Percentiles rank a stretch among this genome's conserved stretches.
Evolutionary conservation across 1,140 invertebrate species (phyloP).

Genomic region (Potamilus streckersoni): DNA sequence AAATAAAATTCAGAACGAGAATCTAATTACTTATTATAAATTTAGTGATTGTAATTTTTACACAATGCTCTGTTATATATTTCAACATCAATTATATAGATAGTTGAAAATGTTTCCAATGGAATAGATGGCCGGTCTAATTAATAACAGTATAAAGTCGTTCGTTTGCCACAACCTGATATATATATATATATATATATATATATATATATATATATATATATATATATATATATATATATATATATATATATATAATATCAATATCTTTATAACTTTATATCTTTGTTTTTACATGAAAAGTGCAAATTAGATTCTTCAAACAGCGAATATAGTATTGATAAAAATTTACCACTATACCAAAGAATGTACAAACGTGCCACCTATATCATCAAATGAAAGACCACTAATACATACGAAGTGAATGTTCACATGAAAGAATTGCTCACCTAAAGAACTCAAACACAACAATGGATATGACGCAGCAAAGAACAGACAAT

Average conservation of each 20-base stretch:
- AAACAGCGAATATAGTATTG: not conserved
- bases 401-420: not conserved
- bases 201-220: no score
- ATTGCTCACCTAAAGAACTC: slow-evolving; percentile 52
- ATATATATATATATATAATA: not conserved
- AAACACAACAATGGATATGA: slow-evolving; percentile 52
- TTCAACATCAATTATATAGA: no score
- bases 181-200: no score
- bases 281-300: not conserved
- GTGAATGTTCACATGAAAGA: not conserved
- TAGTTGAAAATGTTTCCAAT: no score
- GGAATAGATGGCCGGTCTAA: no score
- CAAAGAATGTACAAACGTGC: not conserved
- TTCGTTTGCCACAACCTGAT: no score
- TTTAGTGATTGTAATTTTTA: no score
- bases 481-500: slow-evolving; percentile 53
- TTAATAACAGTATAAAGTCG: no score
- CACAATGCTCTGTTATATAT: no score
- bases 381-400: not conserved
- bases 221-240: no score
- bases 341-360: not conserved
- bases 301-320: not conserved
- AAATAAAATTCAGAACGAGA: not conserved
- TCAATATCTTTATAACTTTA: not conserved
- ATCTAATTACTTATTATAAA: not conserved